phyloP scores from a whole-genome alignment of 2,113 vertebrate species.

The Isichthys henryi region DNA sequence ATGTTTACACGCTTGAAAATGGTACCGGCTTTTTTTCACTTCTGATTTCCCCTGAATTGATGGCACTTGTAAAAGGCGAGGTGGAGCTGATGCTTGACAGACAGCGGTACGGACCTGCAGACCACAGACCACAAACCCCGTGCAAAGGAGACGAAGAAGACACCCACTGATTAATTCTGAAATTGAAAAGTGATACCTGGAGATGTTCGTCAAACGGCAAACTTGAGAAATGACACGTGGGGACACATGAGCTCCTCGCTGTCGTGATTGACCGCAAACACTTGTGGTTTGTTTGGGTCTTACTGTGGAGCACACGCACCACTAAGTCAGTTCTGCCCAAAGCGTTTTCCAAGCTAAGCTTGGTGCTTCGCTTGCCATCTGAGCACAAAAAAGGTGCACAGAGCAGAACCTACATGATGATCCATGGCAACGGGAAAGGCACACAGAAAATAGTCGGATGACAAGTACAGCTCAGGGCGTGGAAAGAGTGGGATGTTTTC shows the following conservation, averaged over 20 bases:
- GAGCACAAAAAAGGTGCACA: background rate
- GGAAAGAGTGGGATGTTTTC: background rate
- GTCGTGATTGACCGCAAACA: background rate
- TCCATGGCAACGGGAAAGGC: background rate
- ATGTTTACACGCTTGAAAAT: background rate
- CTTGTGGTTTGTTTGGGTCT: background rate
- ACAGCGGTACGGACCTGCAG: background rate
- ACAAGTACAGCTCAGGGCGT: background rate
- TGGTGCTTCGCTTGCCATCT: background rate
- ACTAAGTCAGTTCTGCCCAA: background rate
- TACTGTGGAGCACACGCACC: background rate
- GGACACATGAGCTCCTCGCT: background rate
- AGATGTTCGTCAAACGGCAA: background rate
- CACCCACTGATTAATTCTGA: background rate
- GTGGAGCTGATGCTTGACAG: background rate
- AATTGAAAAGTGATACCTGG: background rate
- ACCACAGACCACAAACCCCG: background rate
- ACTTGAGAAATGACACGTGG: background rate
- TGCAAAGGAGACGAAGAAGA: background rate
- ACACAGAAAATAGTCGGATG: background rate
- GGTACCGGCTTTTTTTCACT: background rate
- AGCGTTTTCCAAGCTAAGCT: background rate
- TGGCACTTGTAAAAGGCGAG: background rate
- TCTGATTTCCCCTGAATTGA: background rate
- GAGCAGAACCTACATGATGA: background rate